These are phyloP conservation scores for Nomada ferruginata DNA, from an alignment of 2,888 invertebrate genomes.

Conservation along the genomic window DNA sequence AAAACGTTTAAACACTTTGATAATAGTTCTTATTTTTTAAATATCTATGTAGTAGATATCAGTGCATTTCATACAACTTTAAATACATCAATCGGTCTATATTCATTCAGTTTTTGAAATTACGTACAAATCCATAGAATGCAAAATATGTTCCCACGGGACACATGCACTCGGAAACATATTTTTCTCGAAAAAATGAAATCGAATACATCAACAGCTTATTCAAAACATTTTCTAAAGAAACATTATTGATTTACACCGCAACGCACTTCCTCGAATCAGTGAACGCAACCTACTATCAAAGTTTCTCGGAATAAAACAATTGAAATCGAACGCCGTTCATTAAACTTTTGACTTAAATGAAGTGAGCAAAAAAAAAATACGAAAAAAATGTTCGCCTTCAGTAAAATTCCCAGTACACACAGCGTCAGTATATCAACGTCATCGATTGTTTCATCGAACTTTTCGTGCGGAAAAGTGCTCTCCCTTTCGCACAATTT, in stretches of 20 bases:
- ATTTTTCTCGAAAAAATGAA: not conserved
- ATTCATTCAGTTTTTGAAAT: too few relatives aligned
- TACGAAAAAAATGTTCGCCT: not conserved
- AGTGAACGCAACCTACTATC: not conserved
- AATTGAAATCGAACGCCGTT: too few relatives aligned
- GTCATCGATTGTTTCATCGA: not conserved
- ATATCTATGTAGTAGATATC: not conserved
- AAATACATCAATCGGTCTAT: too few relatives aligned
- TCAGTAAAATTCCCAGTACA: conserved; percentile 14
- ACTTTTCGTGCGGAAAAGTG: conserved; percentile 21
- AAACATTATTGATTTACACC: not conserved
- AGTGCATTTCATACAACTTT: too few relatives aligned
- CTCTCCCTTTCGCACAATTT: not conserved
- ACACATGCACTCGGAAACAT: too few relatives aligned
- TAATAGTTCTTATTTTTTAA: not conserved
- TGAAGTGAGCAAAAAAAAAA: not conserved
- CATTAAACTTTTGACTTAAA: not conserved
- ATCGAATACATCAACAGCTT: not conserved
- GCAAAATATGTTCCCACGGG: too few relatives aligned
- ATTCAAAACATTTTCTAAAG: not conserved
- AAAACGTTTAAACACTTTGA: not conserved
- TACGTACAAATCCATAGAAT: too few relatives aligned
- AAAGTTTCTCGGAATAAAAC: not conserved
- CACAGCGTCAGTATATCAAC: conserved; percentile 3
- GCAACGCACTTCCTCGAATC: not conserved